These are phyloP conservation scores for Euproctis similis DNA, from an alignment of 2,888 invertebrate genomes.

Conservation along the genomic window DNA sequence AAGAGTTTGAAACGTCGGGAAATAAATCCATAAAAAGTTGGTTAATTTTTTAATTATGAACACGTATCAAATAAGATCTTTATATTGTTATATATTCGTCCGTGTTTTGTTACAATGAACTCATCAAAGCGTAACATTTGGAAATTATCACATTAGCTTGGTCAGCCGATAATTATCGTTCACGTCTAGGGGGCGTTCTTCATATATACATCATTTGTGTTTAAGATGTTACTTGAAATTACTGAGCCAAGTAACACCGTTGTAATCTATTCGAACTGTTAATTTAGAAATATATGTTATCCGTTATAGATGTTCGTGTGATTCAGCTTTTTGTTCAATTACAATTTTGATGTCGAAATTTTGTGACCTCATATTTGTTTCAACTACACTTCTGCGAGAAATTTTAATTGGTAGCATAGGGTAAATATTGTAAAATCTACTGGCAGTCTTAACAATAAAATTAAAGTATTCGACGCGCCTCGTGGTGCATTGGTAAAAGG, in stretches of 20 bases:
- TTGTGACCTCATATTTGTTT: too few species aligned
- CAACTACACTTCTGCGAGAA: too few species aligned
- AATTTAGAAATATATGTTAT: conserved; percentile 49
- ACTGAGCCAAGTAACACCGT: conserved; percentile 32
- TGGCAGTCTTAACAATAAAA: too few species aligned
- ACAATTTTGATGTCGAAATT: too few species aligned
- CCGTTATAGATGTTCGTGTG: conserved; percentile 54
- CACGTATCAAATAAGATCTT: not conserved
- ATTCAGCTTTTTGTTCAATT: conserved; percentile 29
- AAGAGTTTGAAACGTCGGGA: too few species aligned
- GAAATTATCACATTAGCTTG: conserved; percentile 61
- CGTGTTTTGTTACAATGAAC: conserved; percentile 50
- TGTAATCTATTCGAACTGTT: conserved; percentile 53
- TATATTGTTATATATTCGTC: conserved; percentile 12
- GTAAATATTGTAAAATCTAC: too few species aligned
- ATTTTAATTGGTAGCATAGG: too few species aligned
- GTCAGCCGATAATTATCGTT: conserved; percentile 60
- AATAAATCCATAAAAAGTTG: too few species aligned
- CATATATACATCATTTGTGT: conserved; percentile 68
- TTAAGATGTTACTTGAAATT: conserved; percentile 64
- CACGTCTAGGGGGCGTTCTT: conserved; percentile 62
- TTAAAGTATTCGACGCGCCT: too few species aligned
- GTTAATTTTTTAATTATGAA: not conserved
- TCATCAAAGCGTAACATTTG: conserved; percentile 61
- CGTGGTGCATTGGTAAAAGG: too few species aligned